Evolutionary conservation across 2,888 invertebrate species (phyloP).

Genomic region (Horisme vitalbata): DNA sequence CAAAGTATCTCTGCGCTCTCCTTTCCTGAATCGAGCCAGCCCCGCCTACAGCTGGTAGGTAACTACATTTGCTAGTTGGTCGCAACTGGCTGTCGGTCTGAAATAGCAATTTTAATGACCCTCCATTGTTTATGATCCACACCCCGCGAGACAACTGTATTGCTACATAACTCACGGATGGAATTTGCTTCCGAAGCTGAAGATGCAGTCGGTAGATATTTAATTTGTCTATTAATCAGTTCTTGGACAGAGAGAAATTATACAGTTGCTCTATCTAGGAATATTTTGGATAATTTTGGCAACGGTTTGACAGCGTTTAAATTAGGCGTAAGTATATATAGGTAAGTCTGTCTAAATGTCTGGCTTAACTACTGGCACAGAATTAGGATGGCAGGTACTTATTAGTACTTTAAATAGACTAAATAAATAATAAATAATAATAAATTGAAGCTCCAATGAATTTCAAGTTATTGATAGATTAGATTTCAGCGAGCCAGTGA

Average conservation of each 20-base stretch:
- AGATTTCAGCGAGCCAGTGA: too few species aligned
- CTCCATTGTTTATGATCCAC: constrained; percentile 63
- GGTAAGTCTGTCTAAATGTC: too few species aligned
- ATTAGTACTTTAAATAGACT: too few species aligned
- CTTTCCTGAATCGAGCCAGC: constrained; percentile 14
- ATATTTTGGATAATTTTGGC: too few species aligned
- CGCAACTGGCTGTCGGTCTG: constrained; percentile 51
- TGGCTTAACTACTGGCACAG: too few species aligned
- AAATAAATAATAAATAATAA: too few species aligned
- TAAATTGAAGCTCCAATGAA: too few species aligned
- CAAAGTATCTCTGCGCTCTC: constrained; percentile 16
- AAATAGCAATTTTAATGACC: constrained; percentile 78
- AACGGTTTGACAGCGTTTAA: too few species aligned
- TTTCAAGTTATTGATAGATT: too few species aligned
- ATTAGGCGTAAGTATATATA: too few species aligned
- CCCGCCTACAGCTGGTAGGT: constrained; percentile 10
- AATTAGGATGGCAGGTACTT: too few species aligned
- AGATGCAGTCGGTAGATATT: not conserved
- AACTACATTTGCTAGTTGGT: constrained; percentile 47
- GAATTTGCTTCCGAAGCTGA: constrained; percentile 3
- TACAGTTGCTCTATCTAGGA: too few species aligned
- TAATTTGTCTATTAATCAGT: not conserved
- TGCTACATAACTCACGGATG: constrained; percentile 16
- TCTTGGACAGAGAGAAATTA: not conserved
- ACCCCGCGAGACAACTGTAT: constrained; percentile 21